A percentile compares a stretch with the other conserved stretches of the same genome.
phyloP scores from a whole-genome alignment of 35 echinoderm and acorn worm genomes.

The Heliocidaris erythrogramma region DNA sequence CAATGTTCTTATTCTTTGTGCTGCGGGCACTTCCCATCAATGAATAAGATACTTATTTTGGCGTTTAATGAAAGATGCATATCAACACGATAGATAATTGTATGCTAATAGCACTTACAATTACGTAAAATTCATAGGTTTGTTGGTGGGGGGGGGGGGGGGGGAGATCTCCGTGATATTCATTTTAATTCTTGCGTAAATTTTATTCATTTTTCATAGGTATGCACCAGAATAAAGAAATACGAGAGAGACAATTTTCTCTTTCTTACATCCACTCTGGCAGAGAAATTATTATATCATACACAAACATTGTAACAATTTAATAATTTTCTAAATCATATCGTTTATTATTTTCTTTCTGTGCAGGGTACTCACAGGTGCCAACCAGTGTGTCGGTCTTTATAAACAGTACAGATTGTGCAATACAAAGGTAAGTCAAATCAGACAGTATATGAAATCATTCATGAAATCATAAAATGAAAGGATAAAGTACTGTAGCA shows the following conservation, averaged over 20 bases:
- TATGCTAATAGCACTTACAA: too few species aligned
- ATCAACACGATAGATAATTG: too few species aligned
- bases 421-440: slow-evolving; percentile 82
- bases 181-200: neutral
- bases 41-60: too few species aligned
- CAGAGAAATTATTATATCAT: neutral
- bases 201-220: neutral
- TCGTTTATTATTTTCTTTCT: neutral
- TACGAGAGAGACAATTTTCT: too few species aligned
- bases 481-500: too few species aligned
- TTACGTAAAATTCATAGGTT: too few species aligned
- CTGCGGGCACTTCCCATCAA: too few species aligned
- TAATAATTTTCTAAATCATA: neutral
- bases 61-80: too few species aligned
- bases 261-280: neutral
- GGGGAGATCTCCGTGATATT: neutral
- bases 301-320: neutral
- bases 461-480: neutral
- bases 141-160: neutral
- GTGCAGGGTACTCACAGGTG: slow-evolving; percentile 56
- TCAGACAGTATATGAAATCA: neutral
- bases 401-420: slow-evolving; percentile 94
- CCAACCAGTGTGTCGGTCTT: slow-evolving; percentile 89
- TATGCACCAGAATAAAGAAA: too few species aligned
- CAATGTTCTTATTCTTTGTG: too few species aligned